phyloP scores from a whole-genome alignment of 1,140 invertebrate species.

The Galendromus occidentalis region DNA sequence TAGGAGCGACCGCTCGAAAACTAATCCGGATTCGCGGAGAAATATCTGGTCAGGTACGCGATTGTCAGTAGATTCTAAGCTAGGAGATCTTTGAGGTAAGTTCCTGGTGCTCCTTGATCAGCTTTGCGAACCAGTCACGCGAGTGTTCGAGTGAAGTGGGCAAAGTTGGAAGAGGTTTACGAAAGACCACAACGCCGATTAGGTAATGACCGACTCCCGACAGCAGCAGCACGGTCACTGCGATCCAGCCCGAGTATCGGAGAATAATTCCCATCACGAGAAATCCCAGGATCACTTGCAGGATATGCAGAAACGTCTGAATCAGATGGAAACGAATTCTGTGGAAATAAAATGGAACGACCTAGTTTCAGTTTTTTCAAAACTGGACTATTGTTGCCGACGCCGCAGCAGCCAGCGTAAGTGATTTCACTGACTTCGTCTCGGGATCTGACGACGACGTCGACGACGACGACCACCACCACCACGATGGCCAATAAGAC shows the following conservation, averaged over 20 bases:
- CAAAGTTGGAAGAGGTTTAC: neutral
- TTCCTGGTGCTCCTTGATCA: slow-evolving; percentile 6
- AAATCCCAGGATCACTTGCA: neutral
- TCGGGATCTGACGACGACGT: too few species aligned
- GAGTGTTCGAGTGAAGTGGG: neutral
- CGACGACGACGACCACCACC: too few species aligned
- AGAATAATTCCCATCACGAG: neutral
- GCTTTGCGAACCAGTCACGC: slow-evolving; percentile 1
- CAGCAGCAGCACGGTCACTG: neutral
- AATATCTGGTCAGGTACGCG: too few species aligned
- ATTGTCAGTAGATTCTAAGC: neutral
- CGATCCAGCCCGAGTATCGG: neutral
- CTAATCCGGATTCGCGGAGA: too few species aligned
- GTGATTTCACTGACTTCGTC: too few species aligned
- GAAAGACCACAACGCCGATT: neutral
- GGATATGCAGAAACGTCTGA: slow-evolving; percentile 2
- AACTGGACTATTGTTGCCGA: too few species aligned
- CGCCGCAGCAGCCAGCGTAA: too few species aligned
- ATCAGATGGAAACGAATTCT: neutral
- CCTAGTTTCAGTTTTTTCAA: too few species aligned
- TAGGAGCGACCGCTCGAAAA: too few species aligned
- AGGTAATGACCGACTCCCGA: slow-evolving; percentile 6
- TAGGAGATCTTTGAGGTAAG: slow-evolving; percentile 10
- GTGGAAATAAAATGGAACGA: neutral
- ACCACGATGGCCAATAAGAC: too few species aligned